phyloP scores from a whole-genome alignment of 2,888 invertebrate species.

The Pachydiplax longipennis region DNA sequence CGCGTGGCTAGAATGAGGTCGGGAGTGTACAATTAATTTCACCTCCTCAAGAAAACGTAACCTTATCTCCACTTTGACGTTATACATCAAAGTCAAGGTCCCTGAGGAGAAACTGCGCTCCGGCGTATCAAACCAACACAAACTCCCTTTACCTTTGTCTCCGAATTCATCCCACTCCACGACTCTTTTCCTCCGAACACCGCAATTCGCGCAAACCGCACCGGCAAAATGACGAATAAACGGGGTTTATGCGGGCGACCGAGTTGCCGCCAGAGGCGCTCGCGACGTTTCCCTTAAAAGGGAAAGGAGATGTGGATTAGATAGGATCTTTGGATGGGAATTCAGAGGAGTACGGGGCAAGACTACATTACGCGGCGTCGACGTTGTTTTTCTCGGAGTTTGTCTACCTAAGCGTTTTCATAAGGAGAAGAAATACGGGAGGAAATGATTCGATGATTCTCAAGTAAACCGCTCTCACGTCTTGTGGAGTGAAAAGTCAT shows the following conservation, averaged over 20 bases:
- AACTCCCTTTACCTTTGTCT: background rate
- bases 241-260: background rate
- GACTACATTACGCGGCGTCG: too few species aligned
- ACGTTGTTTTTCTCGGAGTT: too few species aligned
- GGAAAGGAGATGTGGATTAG: background rate
- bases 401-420: too few species aligned
- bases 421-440: too few species aligned
- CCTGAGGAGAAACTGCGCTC: background rate
- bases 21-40: background rate
- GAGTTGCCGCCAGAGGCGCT: background rate
- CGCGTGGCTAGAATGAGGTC: background rate
- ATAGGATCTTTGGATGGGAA: too few species aligned
- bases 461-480: too few species aligned
- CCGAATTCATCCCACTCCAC: background rate
- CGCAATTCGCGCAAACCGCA: background rate
- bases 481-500: too few species aligned
- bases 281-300: background rate
- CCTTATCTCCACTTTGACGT: background rate
- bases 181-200: background rate
- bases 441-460: too few species aligned
- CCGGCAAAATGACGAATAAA: background rate
- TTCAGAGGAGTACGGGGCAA: too few species aligned
- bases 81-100: background rate
- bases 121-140: background rate
- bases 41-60: background rate